These are phyloP conservation scores for Sicus ferrugineus DNA, from an alignment of 2,888 invertebrate genomes.

Conservation along the genomic window DNA sequence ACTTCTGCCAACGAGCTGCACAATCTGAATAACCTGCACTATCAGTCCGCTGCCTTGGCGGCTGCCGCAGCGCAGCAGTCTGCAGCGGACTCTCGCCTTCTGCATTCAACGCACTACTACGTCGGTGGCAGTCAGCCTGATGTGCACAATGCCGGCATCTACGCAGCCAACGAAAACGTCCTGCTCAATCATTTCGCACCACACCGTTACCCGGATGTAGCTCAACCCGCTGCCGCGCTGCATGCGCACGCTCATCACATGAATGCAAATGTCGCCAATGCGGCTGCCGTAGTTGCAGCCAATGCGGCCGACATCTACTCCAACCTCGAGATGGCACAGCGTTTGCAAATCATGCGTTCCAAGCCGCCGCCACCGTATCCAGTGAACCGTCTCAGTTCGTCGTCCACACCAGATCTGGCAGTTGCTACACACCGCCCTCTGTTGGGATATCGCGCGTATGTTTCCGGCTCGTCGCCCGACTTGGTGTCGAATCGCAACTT, in stretches of 20 bases:
- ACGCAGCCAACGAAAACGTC: constrained; percentile 46
- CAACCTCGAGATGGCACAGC: constrained; percentile 58
- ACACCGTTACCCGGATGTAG: constrained; percentile 72
- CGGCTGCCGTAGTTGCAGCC: constrained; percentile 35
- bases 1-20: constrained; percentile 67
- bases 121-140: constrained; percentile 76
- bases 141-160: constrained; percentile 69
- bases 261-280: constrained; percentile 27
- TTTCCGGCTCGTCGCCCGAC: constrained; percentile 81
- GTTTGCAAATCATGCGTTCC: constrained; percentile 61
- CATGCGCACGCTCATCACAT: constrained; percentile 55
- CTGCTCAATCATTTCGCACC: constrained; percentile 58
- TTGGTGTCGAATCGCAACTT: constrained; percentile 77
- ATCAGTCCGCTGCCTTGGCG: constrained; percentile 47
- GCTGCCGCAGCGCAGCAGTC: constrained; percentile 47
- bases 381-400: constrained; percentile 77
- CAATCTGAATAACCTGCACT: constrained; percentile 50
- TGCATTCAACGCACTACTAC: constrained; percentile 48
- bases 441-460: constrained; percentile 66
- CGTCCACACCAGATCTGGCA: constrained; percentile 85
- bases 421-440: constrained; percentile 71
- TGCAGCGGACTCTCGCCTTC: constrained; percentile 36
- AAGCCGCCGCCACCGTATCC: constrained; percentile 90
- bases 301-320: constrained; percentile 31
- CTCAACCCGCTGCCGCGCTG: constrained; percentile 66